Conservation (phyloP, 1,140 invertebrate species). For the Melitaea cinxia region DNA sequence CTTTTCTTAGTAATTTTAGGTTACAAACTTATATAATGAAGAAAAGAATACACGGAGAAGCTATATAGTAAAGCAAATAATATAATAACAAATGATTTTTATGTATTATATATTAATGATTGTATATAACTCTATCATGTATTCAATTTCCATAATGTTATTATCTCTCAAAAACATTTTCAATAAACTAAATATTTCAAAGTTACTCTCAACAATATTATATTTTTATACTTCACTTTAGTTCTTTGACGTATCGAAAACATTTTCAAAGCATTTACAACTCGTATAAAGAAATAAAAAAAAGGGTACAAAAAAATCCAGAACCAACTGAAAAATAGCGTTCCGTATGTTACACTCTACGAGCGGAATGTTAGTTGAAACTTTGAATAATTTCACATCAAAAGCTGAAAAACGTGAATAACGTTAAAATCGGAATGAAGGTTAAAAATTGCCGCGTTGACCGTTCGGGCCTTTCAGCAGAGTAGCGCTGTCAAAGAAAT, state of each 20-base stretch:
- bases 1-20: too few species aligned
- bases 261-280: not conserved
- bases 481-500: constrained; percentile 22
- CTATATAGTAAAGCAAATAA: too few species aligned
- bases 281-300: not conserved
- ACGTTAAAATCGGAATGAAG: constrained; percentile 13
- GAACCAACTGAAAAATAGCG: not conserved
- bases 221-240: too few species aligned
- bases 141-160: too few species aligned
- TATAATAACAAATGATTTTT: too few species aligned
- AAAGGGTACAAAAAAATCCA: not conserved
- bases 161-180: too few species aligned
- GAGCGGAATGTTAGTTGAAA: constrained; percentile 10
- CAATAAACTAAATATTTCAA: too few species aligned
- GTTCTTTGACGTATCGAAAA: not conserved
- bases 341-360: not conserved
- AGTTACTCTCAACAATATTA: too few species aligned
- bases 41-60: too few species aligned
- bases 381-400: constrained; percentile 21
- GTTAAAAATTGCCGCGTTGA: constrained; percentile 30
- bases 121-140: too few species aligned
- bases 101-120: too few species aligned
- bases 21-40: too few species aligned
- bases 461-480: constrained; percentile 17
- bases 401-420: constrained; percentile 24